A percentile compares a stretch with the other conserved stretches of the same genome.
Conservation (phyloP, 1,140 invertebrate genomes). For the Oncopeltus fasciatus region DNA sequence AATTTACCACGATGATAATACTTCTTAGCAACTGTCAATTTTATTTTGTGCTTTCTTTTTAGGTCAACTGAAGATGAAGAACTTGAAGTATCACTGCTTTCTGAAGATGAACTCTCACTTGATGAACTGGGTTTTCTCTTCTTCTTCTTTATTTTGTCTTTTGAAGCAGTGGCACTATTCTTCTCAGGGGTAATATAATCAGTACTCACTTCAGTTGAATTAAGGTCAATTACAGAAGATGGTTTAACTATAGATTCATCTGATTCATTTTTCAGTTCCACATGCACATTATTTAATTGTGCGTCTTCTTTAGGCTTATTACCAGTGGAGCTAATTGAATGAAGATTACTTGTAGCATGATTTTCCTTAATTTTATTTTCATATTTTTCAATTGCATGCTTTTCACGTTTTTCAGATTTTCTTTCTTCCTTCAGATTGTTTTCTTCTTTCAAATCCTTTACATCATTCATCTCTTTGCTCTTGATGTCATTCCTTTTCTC, state of each 20-base stretch:
- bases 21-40: constrained; percentile 20
- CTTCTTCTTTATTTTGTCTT: constrained; percentile 16
- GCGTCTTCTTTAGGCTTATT: neutral
- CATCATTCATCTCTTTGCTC: constrained; percentile 21
- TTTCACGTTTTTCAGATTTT: constrained; percentile 18
- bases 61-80: constrained; percentile 15
- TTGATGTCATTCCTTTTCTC: constrained; percentile 9
- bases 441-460: constrained; percentile 19
- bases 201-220: neutral
- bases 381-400: constrained; percentile 4
- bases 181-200: neutral
- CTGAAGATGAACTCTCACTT: constrained; percentile 16
- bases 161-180: neutral
- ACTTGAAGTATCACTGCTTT: constrained; percentile 14
- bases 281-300: neutral
- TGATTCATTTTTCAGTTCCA: neutral
- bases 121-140: constrained; percentile 13
- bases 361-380: neutral
- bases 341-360: neutral
- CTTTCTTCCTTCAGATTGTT: neutral
- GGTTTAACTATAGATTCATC: neutral
- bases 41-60: constrained; percentile 11
- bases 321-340: too few relatives aligned
- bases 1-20: constrained; percentile 23
- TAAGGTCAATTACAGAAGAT: neutral